A percentile compares a stretch with the other conserved stretches of the same genome.
Evolutionary conservation across 2,797 vertebrate genomes (phyloP).

Genomic region (Loriculus beryllinus): DNA sequence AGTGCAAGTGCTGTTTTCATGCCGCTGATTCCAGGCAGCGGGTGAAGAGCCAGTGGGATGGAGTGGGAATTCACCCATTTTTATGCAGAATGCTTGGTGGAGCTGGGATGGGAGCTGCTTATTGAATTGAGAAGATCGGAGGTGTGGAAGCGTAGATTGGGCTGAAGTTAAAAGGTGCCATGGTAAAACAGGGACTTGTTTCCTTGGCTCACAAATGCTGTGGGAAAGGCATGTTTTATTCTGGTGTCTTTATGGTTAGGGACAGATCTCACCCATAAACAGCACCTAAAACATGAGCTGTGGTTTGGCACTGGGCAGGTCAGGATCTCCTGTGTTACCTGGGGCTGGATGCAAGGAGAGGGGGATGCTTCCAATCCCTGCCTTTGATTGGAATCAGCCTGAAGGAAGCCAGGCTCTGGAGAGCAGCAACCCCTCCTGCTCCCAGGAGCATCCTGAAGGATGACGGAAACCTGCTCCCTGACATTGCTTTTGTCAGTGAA

Average conservation of each 20-base stretch:
- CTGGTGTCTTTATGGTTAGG: background rate
- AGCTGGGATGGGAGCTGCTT: background rate
- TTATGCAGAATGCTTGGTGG: background rate
- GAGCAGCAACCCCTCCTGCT: background rate
- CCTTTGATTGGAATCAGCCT: accelerated
- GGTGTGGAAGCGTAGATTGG: background rate
- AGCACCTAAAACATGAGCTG: background rate
- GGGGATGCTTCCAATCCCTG: background rate
- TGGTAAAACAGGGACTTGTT: background rate
- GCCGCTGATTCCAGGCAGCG: background rate
- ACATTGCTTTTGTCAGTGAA: background rate
- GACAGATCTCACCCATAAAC: background rate
- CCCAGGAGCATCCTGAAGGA: background rate
- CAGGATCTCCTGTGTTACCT: background rate
- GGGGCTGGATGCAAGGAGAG: accelerated
- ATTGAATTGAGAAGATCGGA: background rate
- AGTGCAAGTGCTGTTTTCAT: background rate
- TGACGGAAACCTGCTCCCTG: background rate
- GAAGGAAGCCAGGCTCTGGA: background rate
- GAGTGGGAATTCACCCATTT: background rate
- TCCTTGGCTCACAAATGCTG: background rate
- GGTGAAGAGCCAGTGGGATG: background rate
- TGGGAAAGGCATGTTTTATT: background rate
- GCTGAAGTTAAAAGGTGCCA: background rate
- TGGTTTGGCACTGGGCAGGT: background rate